Evolutionary conservation across 2,113 vertebrate genomes (phyloP), one percentile per base, ranked within the genome.

Genomic region (Verasper variegatus): DNA sequence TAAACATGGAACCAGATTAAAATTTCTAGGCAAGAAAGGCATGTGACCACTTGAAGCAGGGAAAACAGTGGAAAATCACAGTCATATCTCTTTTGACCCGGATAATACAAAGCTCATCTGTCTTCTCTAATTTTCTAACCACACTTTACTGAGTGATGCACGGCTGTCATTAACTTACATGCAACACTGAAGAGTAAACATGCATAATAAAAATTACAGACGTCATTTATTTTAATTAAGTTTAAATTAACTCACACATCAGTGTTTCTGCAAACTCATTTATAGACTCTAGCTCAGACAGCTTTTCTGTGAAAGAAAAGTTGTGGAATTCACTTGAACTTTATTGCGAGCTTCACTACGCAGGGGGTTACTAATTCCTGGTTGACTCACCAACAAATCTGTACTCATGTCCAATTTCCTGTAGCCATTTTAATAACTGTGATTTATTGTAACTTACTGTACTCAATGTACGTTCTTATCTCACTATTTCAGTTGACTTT

Each of bases 11-110:
- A 47, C 78, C 74, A 85, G 86, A 88, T 84, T 82, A 89, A 74
- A 71, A 89, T 84, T 76, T 89, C 65, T 57, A 68, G 81, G 68
- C 66, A 80, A 47, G 57, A 78, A 63, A 79, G 65, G 42, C 86
- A 87, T 61, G 86, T 89, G 88, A 89, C 78, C 69, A 67, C 5
- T 64, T 35, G 54, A 76, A 69, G 71, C 13, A 68, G 35, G 37
- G 52, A 68, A 86, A 76, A 83, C 71, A 66, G 80, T 81, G 80
- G 78, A 89, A 87, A 88, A 86, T 78, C 40, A 85, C 67, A 71
- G 77, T 80, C 71, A 21, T 52, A 45, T 81, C 76, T 76, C 37
- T 31, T 27, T 62, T 52, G 21, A 31, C 31, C 31, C 31, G 6
- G 6, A 1, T 31, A 31, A 31, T 31, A 31, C 31, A 31, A 31